Percentiles rank a stretch among this genome's conserved stretches.
Conservation (phyloP, 2,888 invertebrate species). For the Auanema sp. region DNA sequence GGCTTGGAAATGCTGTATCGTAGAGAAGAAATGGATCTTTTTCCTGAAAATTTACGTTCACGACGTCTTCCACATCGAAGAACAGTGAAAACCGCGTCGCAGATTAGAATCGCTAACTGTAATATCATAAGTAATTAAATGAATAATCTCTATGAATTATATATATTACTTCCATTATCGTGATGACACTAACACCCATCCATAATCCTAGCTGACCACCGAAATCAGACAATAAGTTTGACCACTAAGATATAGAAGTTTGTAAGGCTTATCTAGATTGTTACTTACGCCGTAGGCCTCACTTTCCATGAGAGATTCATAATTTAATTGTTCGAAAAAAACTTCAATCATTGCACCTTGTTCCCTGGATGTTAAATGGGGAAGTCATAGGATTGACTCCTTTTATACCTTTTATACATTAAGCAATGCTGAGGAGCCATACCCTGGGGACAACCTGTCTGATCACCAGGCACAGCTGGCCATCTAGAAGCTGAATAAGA, state of each 20-base stretch:
- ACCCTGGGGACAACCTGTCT: constrained; percentile 50
- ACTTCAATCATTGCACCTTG: constrained; percentile 63
- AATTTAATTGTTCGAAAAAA: constrained; percentile 62
- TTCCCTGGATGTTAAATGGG: constrained; percentile 32
- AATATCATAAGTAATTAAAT: no score
- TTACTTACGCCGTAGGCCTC: constrained; percentile 57
- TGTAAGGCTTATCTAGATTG: no score
- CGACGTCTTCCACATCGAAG: no score
- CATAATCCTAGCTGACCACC: constrained; percentile 60
- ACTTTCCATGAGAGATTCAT: constrained; percentile 59
- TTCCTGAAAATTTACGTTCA: no score
- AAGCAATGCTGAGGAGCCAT: constrained; percentile 51
- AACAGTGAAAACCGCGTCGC: no score
- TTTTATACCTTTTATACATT: constrained; percentile 44
- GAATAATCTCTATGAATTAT: no score
- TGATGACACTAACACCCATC: constrained; percentile 60
- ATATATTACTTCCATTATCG: constrained; percentile 23
- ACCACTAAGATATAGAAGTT: constrained; percentile 36
- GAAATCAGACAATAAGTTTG: constrained; percentile 61
- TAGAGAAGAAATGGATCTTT: no score
- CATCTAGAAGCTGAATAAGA: constrained; percentile 53
- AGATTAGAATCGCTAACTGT: no score
- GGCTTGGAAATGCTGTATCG: no score
- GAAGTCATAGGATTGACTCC: neutral
- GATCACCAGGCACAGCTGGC: constrained; percentile 46